Conservation (phyloP, 1,140 invertebrate genomes). For the Drosophila lowei region DNA sequence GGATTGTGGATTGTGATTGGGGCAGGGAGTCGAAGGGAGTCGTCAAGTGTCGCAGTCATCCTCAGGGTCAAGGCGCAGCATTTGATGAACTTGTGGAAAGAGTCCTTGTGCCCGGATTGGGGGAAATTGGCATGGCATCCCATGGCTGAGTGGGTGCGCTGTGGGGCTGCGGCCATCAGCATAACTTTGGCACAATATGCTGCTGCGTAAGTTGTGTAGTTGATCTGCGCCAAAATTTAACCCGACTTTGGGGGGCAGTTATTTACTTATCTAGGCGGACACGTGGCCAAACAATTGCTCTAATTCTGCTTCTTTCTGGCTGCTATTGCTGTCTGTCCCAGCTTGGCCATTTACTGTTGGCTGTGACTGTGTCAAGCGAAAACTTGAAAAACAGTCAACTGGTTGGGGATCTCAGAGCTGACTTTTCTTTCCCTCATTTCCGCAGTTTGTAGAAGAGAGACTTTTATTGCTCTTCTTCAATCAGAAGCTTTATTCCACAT, state of each 20-base stretch:
- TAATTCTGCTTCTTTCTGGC: slow-evolving; percentile 17
- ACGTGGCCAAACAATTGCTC: slow-evolving; percentile 46
- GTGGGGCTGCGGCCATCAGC: slow-evolving; percentile 25
- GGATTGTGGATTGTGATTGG: not conserved
- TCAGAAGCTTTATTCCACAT: too few species aligned
- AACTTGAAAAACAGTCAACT: slow-evolving; percentile 29
- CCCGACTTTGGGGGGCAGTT: slow-evolving; percentile 5
- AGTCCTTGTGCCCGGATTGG: slow-evolving; percentile 20
- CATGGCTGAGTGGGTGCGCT: too few species aligned
- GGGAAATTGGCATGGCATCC: not conserved
- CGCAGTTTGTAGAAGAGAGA: slow-evolving; percentile 14
- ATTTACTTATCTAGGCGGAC: slow-evolving; percentile 55
- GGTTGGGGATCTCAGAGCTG: slow-evolving; percentile 16
- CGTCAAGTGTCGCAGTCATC: slow-evolving; percentile 36
- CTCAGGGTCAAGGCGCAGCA: slow-evolving; percentile 59
- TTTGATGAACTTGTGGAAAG: slow-evolving; percentile 62
- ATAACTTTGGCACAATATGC: slow-evolving; percentile 70
- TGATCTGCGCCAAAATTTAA: slow-evolving; percentile 49
- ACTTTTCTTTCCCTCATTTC: slow-evolving; percentile 20
- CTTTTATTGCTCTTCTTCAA: slow-evolving; percentile 18
- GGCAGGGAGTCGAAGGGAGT: not conserved
- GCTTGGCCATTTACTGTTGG: slow-evolving; percentile 53
- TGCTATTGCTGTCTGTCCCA: slow-evolving; percentile 5
- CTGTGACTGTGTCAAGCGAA: slow-evolving; percentile 47
- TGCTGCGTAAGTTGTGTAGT: slow-evolving; percentile 52